A percentile compares a stretch with the other conserved stretches of the same genome.
phyloP scores from a whole-genome alignment of 2,888 invertebrate species.

The Unio delphinus region DNA sequence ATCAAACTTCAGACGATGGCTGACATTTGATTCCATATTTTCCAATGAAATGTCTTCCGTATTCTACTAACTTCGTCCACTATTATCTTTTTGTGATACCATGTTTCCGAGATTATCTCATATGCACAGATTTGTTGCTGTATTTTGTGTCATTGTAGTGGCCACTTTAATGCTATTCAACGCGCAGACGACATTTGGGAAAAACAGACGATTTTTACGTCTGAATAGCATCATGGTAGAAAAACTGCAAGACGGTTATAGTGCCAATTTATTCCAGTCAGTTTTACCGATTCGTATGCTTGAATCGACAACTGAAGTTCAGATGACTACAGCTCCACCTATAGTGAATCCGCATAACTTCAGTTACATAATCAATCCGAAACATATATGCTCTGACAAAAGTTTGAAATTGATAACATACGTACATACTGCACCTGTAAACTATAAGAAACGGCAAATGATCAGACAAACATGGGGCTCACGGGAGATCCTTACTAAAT shows the following conservation, averaged over 20 bases:
- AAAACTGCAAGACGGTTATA: background rate
- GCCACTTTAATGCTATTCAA: constrained; percentile 22
- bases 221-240: background rate
- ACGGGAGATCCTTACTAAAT: constrained; percentile 42
- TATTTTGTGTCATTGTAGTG: constrained; percentile 21
- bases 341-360: constrained; percentile 58
- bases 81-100: constrained; percentile 8
- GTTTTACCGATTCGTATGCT: background rate
- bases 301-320: background rate
- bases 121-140: constrained; percentile 25
- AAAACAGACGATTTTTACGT: background rate
- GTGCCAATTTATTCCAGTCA: constrained; percentile 3
- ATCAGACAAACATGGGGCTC: constrained; percentile 69
- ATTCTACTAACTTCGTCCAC: no score
- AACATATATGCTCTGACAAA: constrained; percentile 34
- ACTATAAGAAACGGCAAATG: constrained; percentile 62
- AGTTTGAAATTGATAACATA: constrained; percentile 62
- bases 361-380: constrained; percentile 51
- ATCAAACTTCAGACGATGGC: no score
- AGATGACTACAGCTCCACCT: constrained; percentile 9
- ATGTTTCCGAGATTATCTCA: constrained; percentile 40
- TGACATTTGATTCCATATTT: no score
- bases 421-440: constrained; percentile 67
- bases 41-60: no score
- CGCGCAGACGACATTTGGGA: constrained; percentile 3